Percentiles rank a stretch among this genome's conserved stretches.
phyloP scores from a whole-genome alignment of 2,888 invertebrate species.

The Gymnocheta viridis region DNA sequence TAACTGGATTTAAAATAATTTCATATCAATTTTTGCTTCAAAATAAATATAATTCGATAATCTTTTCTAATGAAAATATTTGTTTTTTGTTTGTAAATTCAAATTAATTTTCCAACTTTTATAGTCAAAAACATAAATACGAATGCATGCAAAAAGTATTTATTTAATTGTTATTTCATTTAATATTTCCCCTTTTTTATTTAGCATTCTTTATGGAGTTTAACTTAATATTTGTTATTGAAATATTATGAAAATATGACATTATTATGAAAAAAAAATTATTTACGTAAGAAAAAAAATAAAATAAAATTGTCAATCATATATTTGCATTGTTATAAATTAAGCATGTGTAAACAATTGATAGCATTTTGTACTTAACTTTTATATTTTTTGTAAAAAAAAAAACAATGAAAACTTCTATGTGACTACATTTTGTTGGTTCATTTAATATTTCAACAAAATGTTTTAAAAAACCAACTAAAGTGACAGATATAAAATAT shows the following conservation, averaged over 20 bases:
- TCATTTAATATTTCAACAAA: conserved; percentile 43
- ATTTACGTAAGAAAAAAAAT: conserved; percentile 21
- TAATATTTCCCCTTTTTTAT: background rate
- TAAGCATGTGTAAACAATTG: conserved; percentile 65
- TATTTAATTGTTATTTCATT: background rate
- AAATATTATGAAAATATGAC: conserved; percentile 1
- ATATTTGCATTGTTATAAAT: conserved; percentile 63
- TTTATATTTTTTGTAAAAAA: conserved; percentile 1
- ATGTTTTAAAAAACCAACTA: conserved; percentile 12
- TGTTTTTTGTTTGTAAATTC: too few species aligned
- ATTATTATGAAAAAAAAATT: background rate
- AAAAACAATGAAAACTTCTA: background rate
- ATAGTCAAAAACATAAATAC: too few species aligned
- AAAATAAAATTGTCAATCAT: conserved; percentile 59
- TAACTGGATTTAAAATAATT: too few species aligned
- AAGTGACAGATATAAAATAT: conserved; percentile 6
- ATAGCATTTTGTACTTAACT: conserved; percentile 56
- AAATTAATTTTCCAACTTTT: too few species aligned
- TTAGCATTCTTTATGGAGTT: background rate
- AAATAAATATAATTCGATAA: too few species aligned
- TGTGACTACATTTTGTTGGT: conserved; percentile 36
- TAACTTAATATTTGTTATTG: conserved; percentile 26
- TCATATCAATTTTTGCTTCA: too few species aligned
- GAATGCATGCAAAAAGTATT: background rate
- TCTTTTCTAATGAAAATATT: too few species aligned